Conservation (phyloP, 2,797 vertebrate genomes). For the Urophycis tenuis region DNA sequence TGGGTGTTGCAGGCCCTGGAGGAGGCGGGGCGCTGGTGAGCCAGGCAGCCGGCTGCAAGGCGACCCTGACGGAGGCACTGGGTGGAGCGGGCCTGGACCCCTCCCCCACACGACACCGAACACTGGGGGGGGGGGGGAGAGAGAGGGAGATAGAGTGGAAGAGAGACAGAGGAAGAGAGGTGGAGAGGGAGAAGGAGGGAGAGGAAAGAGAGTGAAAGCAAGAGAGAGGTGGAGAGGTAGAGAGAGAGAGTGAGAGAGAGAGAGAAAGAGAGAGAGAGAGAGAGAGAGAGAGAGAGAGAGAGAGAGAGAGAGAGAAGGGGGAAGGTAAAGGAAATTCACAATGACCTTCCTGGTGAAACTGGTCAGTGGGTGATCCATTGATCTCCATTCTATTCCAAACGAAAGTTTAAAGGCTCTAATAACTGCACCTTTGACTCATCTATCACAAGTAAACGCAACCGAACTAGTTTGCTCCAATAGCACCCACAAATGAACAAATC, state of each 20-base stretch:
- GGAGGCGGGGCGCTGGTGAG: constrained; percentile 78
- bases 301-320: too few species aligned
- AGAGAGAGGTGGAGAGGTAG: not conserved
- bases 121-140: constrained; percentile 67
- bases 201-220: too few species aligned
- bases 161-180: constrained; percentile 5
- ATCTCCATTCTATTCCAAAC: too few species aligned
- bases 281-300: too few species aligned
- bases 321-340: too few species aligned
- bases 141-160: constrained; percentile 28
- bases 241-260: not conserved
- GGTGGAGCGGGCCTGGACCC: constrained; percentile 81
- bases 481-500: too few species aligned
- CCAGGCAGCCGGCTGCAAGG: constrained; percentile 73
- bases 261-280: not conserved
- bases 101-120: constrained; percentile 93
- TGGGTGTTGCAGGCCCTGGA: constrained; percentile 91
- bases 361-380: too few species aligned
- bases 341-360: too few species aligned
- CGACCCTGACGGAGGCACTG: constrained; percentile 87
- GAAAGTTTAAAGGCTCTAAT: too few species aligned
- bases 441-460: too few species aligned
- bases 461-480: too few species aligned
- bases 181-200: not conserved
- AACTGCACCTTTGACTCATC: too few species aligned